Base-by-base conservation (phyloP, 2,797 vertebrate genomes). In the Pantherophis vulpinus region DNA sequence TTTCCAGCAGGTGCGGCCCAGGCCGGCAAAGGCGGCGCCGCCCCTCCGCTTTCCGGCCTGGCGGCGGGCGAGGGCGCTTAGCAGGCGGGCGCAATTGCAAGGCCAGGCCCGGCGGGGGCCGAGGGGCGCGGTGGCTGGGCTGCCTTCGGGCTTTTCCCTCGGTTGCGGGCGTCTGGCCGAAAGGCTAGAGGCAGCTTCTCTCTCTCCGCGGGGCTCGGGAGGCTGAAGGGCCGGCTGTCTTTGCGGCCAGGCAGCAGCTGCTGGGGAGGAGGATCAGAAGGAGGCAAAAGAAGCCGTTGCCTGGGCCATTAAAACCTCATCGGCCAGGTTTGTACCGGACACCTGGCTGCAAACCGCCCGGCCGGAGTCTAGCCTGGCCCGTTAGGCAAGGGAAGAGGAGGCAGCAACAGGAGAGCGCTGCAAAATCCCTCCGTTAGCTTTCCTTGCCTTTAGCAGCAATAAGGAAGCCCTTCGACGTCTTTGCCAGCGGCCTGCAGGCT, bases 151-250 rank as follows among this genome's bases (percentile, higher is more conserved):
- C 10, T 20, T 37, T 79, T 3, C 70, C 32, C 37, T 20, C 0
- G 70, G 7, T 4, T 79, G 16, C 3, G 6, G 32, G 32, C 32
- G 0, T 37, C 1, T 79, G 32, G 2, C 18, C 8, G 18, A 42
- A 42, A 42, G 10, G 16, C 16, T 9, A 37, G 66, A 16, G 66
- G 66, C 13, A 51, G 6, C 47, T 51, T 63, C 12, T 63, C n/a
- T 29, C n/a, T 18, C n/a, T 37, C 66, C 2, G 66, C n/a, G 6
- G 70, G 32, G 70, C 9, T 70, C n/a, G 5, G 74, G 74, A 20
- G 6, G 14, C 70, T 3, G 7, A 20, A 37, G n/a, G 66, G n/a
- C 32, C 1, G 32, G 0, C 0, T 0, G 6, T 37, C 66, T 18
- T 74, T 3, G 18, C 2, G 37, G 32, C 32, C 1, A 2, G 0